Base-by-base conservation (phyloP, 2,113 vertebrate species). In the Cinclus cinclus region DNA sequence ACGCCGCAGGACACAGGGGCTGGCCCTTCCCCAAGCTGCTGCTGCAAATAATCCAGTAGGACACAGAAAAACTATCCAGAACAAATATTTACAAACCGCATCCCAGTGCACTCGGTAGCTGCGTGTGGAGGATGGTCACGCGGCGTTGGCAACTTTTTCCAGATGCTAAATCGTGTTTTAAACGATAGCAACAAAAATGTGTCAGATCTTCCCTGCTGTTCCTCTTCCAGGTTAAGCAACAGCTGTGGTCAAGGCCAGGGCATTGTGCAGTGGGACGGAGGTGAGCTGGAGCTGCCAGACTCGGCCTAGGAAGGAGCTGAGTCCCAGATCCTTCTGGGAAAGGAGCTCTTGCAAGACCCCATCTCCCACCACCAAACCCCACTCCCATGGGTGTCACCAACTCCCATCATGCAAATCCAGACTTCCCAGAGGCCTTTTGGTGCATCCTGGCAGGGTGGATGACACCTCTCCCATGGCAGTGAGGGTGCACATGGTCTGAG, bases 271-370 rank as follows among this genome's bases (percentile, higher is more conserved):
- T 0, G 23, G 42, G 42, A 67, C 22, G 60, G 52, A 67, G 31
- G 11, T 3, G 16, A 83, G 71, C 13, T 0, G 0, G 55, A 30
- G 7, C n/a, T 3, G 0, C 39, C 0, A 0, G 35, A 33, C 8
- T 6, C 30, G 25, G 63, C 53, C 58, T 27, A 31, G 33, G 52
- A 28, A 58, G 42, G 42, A 74, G 22, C 35, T 37, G 35, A 37
- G 35, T 37, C 35, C 35, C 35, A 37, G 35, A 37, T 37, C 35
- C 35, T 37, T 37, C 35, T 37, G 35, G 35, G 35, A 37, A 37
- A 37, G 0, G 0, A 55, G 56, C 12, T 58, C 47, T 27, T 25
- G 27, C 31, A 53, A 7, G 0, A 3, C 11, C 25, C 28, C 8
- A 0, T 68, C 24, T 89, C 22, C 71, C 35, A 19, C 50, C 27